Base-by-base conservation (phyloP, 1,140 invertebrate genomes). In the Meloidogyne hapla region DNA sequence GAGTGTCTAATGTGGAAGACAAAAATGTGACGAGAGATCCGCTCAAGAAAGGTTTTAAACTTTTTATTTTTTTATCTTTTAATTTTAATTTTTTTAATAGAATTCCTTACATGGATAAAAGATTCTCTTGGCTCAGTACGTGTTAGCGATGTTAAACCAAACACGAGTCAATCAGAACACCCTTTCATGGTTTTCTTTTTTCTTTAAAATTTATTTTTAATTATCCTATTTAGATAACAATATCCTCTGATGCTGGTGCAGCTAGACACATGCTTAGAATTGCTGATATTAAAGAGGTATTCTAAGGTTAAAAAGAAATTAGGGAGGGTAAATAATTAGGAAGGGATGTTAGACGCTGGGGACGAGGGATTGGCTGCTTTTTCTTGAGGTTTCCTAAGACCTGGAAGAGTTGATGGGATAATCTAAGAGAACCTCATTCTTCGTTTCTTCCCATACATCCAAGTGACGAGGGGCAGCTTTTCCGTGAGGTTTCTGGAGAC, bases 231-330 rank as follows among this genome's bases (percentile, higher is more conserved):
- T 67, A 75, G 73, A 77, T 77, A 28, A 80, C 79, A 18, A 79
- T 79, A 1, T 93, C 96, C 0, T 92, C 94, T 83, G 94, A 98
- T 88, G 96, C 98, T 94, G 94, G 93, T 0, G 93, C 94, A 12
- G 94, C 94, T 0, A 89, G 95, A 76, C 95, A 98, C 88, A 96
- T 98, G 83, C 92, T 98, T 73, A 91, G 84, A 9, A 82, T 80
- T 13, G 92, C 92, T 81, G 89, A 95, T 38, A 91, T 91, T 0
- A 93, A 95, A 81, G 93, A 95, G 48, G 71, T 73, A 33, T 26
- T 21, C n/a, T n/a, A n/a, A n/a, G n/a, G n/a, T n/a, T n/a, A n/a
- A n/a, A n/a, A n/a, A n/a, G n/a, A n/a, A n/a, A n/a, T n/a, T n/a
- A n/a, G n/a, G n/a, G n/a, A n/a, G n/a, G n/a, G n/a, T n/a, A n/a